phyloP scores from a whole-genome alignment of 2,113 vertebrate genomes.

The Callaeas wilsoni region DNA sequence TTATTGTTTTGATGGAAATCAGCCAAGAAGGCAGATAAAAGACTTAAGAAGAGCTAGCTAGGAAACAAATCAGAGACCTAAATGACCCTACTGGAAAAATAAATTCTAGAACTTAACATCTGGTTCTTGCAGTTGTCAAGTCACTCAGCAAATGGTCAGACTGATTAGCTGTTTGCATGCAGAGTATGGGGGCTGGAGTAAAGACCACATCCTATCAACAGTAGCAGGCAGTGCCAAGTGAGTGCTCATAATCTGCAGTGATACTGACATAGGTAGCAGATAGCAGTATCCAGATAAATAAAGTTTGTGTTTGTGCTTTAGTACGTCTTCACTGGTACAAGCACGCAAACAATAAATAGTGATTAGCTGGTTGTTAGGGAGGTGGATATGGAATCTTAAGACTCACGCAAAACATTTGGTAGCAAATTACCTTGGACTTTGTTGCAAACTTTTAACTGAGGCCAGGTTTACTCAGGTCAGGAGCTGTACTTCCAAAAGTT shows the following conservation, averaged over 20 bases:
- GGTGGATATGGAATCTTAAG: neutral
- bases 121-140: slow-evolving; percentile 48
- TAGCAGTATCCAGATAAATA: neutral
- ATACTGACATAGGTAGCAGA: neutral
- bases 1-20: slow-evolving; percentile 21
- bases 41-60: slow-evolving; percentile 36
- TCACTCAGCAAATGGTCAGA: slow-evolving; percentile 22
- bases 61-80: slow-evolving; percentile 48
- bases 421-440: neutral
- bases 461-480: neutral
- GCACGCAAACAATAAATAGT: neutral
- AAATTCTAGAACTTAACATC: slow-evolving; percentile 32
- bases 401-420: neutral
- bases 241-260: neutral
- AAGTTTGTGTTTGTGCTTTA: neutral
- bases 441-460: neutral
- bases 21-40: slow-evolving; percentile 53
- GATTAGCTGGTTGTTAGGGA: neutral
- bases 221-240: neutral
- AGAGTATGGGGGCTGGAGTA: neutral
- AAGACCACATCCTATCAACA: neutral
- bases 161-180: slow-evolving; percentile 18
- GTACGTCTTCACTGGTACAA: neutral
- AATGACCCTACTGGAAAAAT: slow-evolving; percentile 51
- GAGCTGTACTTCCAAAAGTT: neutral